These are phyloP conservation scores for Ceraclea dissimilis DNA, from an alignment of 2,888 invertebrate species.

Conservation along the genomic window DNA sequence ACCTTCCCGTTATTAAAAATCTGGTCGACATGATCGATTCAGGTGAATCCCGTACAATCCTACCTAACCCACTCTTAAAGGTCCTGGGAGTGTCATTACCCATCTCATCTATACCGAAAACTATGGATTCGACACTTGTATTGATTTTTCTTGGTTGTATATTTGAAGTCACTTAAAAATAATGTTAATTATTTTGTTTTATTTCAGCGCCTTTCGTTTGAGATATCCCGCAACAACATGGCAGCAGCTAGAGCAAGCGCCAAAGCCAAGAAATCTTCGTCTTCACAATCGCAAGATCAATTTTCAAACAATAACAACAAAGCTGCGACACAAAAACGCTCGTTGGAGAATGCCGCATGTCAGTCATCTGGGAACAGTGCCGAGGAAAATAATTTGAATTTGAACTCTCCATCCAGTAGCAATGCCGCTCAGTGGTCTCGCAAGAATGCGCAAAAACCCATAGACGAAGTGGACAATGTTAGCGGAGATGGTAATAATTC, in stretches of 20 bases:
- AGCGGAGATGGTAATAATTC: neutral
- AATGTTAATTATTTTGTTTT: no score
- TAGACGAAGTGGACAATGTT: no score
- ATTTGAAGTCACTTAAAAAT: no score
- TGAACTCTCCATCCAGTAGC: neutral
- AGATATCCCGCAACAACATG: conserved; percentile 60
- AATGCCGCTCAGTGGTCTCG: neutral
- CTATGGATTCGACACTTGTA: no score
- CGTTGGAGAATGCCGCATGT: neutral
- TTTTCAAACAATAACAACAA: conserved; percentile 2
- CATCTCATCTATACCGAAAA: no score
- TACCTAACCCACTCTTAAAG: no score
- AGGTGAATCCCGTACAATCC: no score
- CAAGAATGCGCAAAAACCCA: neutral
- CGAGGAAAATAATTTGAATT: neutral
- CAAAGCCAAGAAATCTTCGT: conserved; percentile 10
- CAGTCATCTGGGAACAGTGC: no score
- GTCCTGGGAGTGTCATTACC: no score
- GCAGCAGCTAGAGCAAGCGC: conserved; percentile 38
- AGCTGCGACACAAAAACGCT: conserved; percentile 1
- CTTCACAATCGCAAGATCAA: neutral
- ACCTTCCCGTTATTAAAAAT: no score
- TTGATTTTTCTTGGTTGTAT: no score
- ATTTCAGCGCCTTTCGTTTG: conserved; percentile 54
- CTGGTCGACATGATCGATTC: no score